Conservation (phyloP, 1,140 invertebrate genomes). For the Drosophila jambulina region DNA sequence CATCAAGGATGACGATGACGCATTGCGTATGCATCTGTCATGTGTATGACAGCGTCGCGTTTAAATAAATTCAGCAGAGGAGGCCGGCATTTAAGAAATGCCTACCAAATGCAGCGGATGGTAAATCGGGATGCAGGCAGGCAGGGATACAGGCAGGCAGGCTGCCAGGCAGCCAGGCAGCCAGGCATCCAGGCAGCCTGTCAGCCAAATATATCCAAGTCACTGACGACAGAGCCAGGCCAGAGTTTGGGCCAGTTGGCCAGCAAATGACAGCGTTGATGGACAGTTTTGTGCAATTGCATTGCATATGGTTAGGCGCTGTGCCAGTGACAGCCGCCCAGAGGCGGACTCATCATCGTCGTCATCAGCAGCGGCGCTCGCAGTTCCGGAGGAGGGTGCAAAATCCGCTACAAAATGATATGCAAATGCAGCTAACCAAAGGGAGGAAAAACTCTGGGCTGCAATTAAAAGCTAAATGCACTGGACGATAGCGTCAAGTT, state of each 20-base stretch:
- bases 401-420: conserved; percentile 70
- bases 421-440: conserved; percentile 69
- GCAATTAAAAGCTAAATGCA: conserved; percentile 80
- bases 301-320: conserved; percentile 78
- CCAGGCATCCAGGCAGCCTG: conserved; percentile 6
- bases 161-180: conserved; percentile 9
- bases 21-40: conserved; percentile 76
- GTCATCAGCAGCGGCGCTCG: conserved; percentile 1
- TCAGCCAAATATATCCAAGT: conserved; percentile 51
- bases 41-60: conserved; percentile 75
- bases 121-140: conserved; percentile 3
- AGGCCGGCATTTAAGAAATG: conserved; percentile 75
- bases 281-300: conserved; percentile 81
- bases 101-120: conserved; percentile 31
- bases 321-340: conserved; percentile 65
- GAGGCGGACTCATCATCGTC: conserved; percentile 36
- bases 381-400: conserved; percentile 13
- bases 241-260: conserved; percentile 59
- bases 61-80: conserved; percentile 73
- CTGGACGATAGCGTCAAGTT: conserved; percentile 67
- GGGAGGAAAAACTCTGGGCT: conserved; percentile 56
- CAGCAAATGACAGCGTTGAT: conserved; percentile 81
- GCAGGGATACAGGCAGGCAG: not conserved
- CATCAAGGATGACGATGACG: conserved; percentile 67
- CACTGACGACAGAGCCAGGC: conserved; percentile 41